Base-by-base conservation (phyloP, 2,113 vertebrate genomes). In the Aegithalos caudatus region DNA sequence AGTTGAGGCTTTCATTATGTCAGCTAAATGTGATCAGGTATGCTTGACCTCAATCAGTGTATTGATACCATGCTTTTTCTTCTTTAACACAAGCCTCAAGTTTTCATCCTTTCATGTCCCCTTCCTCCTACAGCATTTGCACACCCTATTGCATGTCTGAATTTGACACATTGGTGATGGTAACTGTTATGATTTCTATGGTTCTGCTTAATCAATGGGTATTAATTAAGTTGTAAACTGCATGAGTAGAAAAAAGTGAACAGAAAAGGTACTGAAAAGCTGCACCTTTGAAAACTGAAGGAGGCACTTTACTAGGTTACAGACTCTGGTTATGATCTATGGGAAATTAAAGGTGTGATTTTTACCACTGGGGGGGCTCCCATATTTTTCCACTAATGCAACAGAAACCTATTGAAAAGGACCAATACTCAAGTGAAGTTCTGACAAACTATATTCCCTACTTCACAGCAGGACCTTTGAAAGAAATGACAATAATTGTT, bases 371-470 rank as follows among this genome's bases (percentile, higher is more conserved):
- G 76, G 94, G 77, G 85, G 67, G 88, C 87, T 96, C 85, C 48
- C 72, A 86, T 96, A 90, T 96, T 96, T 96, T 96, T 92, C 90
- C 76, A 94, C 81, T 88, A 94, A 93, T 71, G 60, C 67, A 86
- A 71, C 60, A 88, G 90, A 93, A 96, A 90, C 93, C 78, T 93
- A 90, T 51, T 88, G 85, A 90, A 94, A 93, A 83, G 83, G 60
- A 81, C 88, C 81, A 83, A 58, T 74, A 81, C 37, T 81, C 13
- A 21, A 56, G 35, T 83, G 76, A 94, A 92, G 67, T 93, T 96
- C 64, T 45, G 60, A 42, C 64, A 74, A 90, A 80, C 38, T 27
- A 20, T 47, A 40, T 81, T 92, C 65, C 56, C 15, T 56, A 10
- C 54, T 93, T 78, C 25, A 21, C 37, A 83, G 82, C 18, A 62